Evolutionary conservation across 2,797 vertebrate species (phyloP).

Genomic region (Sebastes itinus): DNA sequence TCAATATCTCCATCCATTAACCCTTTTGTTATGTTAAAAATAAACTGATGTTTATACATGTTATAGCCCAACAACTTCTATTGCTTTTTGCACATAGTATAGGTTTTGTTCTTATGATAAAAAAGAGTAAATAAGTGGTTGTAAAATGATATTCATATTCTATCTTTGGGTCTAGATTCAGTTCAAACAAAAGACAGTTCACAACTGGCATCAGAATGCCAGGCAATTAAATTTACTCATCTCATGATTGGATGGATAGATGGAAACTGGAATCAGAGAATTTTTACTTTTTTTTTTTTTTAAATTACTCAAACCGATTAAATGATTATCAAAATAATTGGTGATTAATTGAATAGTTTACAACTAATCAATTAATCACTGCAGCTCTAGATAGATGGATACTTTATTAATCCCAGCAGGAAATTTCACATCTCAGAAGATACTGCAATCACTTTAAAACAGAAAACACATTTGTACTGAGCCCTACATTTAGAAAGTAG

Average conservation of each 20-base stretch:
- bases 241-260: not conserved
- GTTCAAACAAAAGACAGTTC: slow-evolving; percentile 15
- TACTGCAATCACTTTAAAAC: not conserved
- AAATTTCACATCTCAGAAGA: too few relatives aligned
- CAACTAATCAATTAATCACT: too few relatives aligned
- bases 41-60: not conserved
- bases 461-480: slow-evolving; percentile 17
- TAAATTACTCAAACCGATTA: too few relatives aligned
- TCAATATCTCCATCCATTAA: not conserved
- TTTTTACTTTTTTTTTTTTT: too few relatives aligned
- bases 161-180: not conserved
- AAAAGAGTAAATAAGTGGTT: not conserved
- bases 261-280: too few relatives aligned
- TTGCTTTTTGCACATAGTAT: not conserved
- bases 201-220: not conserved
- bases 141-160: not conserved
- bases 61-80: not conserved
- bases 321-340: too few relatives aligned
- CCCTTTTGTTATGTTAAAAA: not conserved
- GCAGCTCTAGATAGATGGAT: too few relatives aligned
- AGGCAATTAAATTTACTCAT: not conserved
- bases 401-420: too few relatives aligned
- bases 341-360: too few relatives aligned
- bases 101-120: not conserved
- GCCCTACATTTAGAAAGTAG: slow-evolving; percentile 23